Percentiles rank a stretch among this genome's conserved stretches.
phyloP scores from a whole-genome alignment of 2,888 invertebrate genomes.

The Aricia artaxerxes region DNA sequence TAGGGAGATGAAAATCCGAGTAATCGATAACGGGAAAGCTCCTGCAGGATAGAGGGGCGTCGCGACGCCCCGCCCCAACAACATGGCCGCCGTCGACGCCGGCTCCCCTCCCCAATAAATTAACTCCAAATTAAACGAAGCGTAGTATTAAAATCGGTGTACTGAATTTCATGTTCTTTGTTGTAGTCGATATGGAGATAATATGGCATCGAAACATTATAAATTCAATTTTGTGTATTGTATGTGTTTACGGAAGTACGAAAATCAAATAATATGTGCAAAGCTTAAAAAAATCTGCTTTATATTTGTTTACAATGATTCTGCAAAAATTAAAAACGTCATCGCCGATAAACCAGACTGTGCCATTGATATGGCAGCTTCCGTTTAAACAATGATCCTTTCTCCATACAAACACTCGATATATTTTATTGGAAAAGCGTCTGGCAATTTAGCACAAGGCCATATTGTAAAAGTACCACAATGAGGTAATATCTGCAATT shows the following conservation, averaged over 20 bases:
- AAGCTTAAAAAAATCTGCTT: too few relatives aligned
- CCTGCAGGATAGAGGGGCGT: constrained; percentile 59
- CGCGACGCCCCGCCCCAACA: constrained; percentile 60
- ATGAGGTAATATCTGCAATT: constrained; percentile 51
- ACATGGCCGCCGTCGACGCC: constrained; percentile 30
- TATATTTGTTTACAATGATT: background rate
- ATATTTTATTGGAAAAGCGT: background rate
- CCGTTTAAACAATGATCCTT: background rate
- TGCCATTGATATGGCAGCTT: background rate
- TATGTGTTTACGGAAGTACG: too few relatives aligned
- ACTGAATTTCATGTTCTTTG: background rate
- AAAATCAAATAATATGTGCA: too few relatives aligned
- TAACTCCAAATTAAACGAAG: constrained; percentile 19
- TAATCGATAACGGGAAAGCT: constrained; percentile 68
- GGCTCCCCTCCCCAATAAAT: background rate
- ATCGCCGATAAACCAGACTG: background rate
- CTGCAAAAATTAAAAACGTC: background rate
- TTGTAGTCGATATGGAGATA: background rate
- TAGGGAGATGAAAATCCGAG: constrained; percentile 53
- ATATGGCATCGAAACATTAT: background rate
- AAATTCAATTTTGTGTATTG: too few relatives aligned
- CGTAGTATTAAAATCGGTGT: constrained; percentile 5
- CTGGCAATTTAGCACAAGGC: background rate
- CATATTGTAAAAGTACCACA: background rate
- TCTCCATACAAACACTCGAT: background rate